phyloP scores from a whole-genome alignment of 30 jellyfish, hydroid and myxozoan genomes.

The Hydra vulgaris region DNA sequence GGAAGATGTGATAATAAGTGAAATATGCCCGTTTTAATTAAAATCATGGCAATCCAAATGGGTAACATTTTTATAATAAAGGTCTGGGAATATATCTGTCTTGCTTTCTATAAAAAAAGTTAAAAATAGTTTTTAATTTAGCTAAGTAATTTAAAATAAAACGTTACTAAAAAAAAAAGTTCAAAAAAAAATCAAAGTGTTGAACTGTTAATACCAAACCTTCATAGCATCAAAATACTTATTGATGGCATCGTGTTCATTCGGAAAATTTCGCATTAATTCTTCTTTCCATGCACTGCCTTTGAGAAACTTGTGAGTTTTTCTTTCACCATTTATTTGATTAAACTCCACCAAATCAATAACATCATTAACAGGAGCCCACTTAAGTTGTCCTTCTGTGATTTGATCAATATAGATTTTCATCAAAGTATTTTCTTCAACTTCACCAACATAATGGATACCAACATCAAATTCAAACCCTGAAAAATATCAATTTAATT shows the following conservation, averaged over 20 bases:
- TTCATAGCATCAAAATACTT: conserved; percentile 35
- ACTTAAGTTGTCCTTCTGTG: conserved; percentile 71
- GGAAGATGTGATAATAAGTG: conserved; percentile 51
- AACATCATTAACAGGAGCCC: conserved; percentile 71
- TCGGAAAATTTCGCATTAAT: conserved; percentile 59
- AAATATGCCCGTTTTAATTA: conserved; percentile 65
- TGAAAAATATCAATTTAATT: too few species aligned
- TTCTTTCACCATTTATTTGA: conserved; percentile 6
- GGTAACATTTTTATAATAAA: conserved; percentile 58
- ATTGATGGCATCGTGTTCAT: conserved; percentile 54
- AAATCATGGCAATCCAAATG: conserved; percentile 30
- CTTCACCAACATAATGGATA: conserved; percentile 82
- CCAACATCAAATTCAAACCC: conserved; percentile 99
- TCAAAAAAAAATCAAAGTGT: too few species aligned
- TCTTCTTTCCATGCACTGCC: conserved; percentile 42
- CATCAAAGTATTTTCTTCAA: conserved; percentile 48
- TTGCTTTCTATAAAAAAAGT: conserved; percentile 44
- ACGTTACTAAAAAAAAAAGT: too few species aligned
- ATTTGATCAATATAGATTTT: conserved; percentile 60
- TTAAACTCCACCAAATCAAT: conserved; percentile 67
- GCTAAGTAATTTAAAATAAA: not conserved
- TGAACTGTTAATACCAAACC: too few species aligned
- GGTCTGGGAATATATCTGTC: conserved; percentile 19
- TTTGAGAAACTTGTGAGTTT: conserved; percentile 1
- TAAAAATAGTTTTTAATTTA: too few species aligned